These are phyloP conservation scores for Diarsia mendica DNA, from an alignment of 2,888 invertebrate genomes.

Conservation along the genomic window DNA sequence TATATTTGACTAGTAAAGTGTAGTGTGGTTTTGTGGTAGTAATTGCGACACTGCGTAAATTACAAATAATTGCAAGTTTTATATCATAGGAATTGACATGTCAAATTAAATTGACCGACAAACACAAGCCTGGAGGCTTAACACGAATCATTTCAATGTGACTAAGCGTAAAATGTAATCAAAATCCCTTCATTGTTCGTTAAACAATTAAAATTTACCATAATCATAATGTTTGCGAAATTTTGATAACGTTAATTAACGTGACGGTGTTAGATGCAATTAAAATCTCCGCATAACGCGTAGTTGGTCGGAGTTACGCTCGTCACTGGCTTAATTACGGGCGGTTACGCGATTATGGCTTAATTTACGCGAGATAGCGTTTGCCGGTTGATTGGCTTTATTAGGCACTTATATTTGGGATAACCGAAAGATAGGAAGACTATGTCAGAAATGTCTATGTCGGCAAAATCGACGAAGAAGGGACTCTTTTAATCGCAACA, in stretches of 20 bases:
- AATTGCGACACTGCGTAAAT: background rate
- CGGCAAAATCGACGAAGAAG: background rate
- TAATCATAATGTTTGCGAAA: conserved; percentile 63
- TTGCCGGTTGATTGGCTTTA: conserved; percentile 55
- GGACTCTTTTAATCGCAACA: background rate
- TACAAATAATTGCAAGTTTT: background rate
- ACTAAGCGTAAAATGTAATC: conserved; percentile 27
- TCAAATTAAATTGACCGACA: conserved; percentile 5
- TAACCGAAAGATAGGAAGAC: background rate
- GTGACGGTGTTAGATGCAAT: conserved; percentile 72
- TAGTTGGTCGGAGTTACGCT: conserved; percentile 72
- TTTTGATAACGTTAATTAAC: conserved; percentile 74
- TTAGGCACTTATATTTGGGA: conserved; percentile 34
- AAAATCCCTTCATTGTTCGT: conserved; percentile 47
- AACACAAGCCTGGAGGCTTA: background rate
- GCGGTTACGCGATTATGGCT: conserved; percentile 53
- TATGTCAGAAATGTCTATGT: background rate
- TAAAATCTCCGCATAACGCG: conserved; percentile 76
- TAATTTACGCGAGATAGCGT: conserved; percentile 60
- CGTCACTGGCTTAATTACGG: conserved; percentile 78
- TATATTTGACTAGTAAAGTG: background rate
- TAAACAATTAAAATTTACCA: conserved; percentile 44
- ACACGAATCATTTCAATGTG: conserved; percentile 2
- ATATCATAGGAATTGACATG: background rate
- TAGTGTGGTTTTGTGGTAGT: background rate